Evolutionary conservation across 1,140 invertebrate species (phyloP), one percentile per base, ranked within the genome.

Genomic region (Caenorhabditis latens): DNA sequence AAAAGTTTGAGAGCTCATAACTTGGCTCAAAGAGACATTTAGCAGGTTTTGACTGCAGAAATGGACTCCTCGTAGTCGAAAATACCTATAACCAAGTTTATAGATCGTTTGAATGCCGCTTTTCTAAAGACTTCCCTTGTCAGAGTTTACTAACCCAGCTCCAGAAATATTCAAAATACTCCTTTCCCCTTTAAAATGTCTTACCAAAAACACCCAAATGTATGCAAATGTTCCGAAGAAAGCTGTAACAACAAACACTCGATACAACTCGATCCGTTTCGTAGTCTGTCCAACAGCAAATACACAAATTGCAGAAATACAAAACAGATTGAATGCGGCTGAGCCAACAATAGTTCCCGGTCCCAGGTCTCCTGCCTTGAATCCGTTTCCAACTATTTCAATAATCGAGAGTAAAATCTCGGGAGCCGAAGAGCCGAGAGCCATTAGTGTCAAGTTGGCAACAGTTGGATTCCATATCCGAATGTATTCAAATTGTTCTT

Each of bases 381-480:
- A 93, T 16, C 91, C 89, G 63, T 93, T 93, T 48, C 90, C 91
- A 82, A 92, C 89, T 32, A 93, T 91, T 89, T 94, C 94, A 83
- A 94, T 93, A 24, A 93, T 92, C 6, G 94, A 93, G 7, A 94
- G 88, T 13, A 94, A 89, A 87, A 94, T 94, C 90, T 94, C 94
- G 43, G 94, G 94, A 0, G 94, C 94, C 63, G 93, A 94, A 86
- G 92, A 93, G 11, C 89, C 89, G 48, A 88, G 84, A 71, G 95
- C 87, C 94, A 94, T 94, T 57, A 94, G 89, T 8, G 94, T 94
- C 84, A 94, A 91, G 89, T 94, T 94, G 48, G 93, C 93, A 11
- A 94, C 94, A 0, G 94, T 94, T 89, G 94, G 93, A 90, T 94
- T 94, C 94, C 94, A 94, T 4, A 94, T 90, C 14, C 93, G 89